Percentiles rank a stretch among this genome's conserved stretches.
Evolutionary conservation across 2,113 vertebrate species (phyloP).

Genomic region (Bettongia penicillata): DNA sequence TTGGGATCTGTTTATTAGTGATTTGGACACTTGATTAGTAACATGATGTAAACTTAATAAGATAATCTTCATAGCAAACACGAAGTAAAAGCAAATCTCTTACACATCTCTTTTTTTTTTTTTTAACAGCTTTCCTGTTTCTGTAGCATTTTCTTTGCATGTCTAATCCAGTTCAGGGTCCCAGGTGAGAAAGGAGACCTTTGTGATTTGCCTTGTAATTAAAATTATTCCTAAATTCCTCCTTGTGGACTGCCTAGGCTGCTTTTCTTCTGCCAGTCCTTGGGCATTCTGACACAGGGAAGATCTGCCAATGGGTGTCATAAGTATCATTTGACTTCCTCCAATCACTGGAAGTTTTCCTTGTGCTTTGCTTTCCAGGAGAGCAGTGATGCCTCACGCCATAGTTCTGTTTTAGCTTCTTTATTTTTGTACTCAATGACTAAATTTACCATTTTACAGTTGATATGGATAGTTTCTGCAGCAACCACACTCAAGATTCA

Average conservation of each 20-base stretch:
- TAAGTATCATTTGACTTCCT: neutral
- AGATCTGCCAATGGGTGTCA: neutral
- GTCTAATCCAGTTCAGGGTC: neutral
- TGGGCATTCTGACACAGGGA: neutral
- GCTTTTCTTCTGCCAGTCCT: neutral
- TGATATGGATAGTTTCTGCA: slow-evolving; percentile 27
- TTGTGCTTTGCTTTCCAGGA: neutral
- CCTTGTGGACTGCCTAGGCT: neutral
- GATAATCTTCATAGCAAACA: neutral
- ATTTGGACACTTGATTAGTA: neutral
- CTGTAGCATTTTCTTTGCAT: neutral
- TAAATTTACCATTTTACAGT: neutral
- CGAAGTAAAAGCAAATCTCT: neutral
- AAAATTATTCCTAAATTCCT: neutral
- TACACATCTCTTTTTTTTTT: neutral
- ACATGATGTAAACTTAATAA: neutral
- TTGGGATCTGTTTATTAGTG: neutral
- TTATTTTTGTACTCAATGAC: slow-evolving; percentile 4
- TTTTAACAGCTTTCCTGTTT: slow-evolving; percentile 1
- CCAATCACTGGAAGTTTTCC: neutral
- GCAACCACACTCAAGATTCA: slow-evolving; percentile 36
- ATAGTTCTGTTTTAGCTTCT: neutral
- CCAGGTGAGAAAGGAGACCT: neutral
- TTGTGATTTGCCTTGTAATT: neutral
- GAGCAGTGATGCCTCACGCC: neutral